Base-by-base conservation (phyloP, 1,140 invertebrate genomes). In the Vollenhovia emeryi region DNA sequence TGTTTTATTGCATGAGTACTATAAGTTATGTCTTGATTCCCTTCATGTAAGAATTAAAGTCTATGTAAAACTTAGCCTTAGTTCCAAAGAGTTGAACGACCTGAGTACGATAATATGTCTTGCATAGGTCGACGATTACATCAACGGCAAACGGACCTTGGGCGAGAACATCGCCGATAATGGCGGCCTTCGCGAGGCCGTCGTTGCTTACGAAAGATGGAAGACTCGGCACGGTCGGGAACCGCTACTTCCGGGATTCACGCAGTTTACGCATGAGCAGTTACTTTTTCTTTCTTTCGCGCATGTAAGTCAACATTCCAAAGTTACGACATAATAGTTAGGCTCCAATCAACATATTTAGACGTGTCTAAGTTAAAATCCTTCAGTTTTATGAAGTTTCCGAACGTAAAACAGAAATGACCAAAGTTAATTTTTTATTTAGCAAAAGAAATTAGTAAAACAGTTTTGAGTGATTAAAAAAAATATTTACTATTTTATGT, bases 161-260 rank as follows among this genome's bases (percentile, higher is more conserved):
- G 98, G 96, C 30, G 98, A 99, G 95, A 99, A 99, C 92, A 97
- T 99, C 73, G 98, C 98, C 0, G 98, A 99, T 93, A 99, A 99
- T 92, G 98, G 98, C 8, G 97, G 98, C 6, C 92, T 99, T 24
- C 96, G 97, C 84, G 97, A 98, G 92, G 97, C 98, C 1, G 96
- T 97, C 75, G 92, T 95, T 48, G 98, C 98, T 15, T 97, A 98
- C 87, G 95, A 96, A 87, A 95, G 95, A 36, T 97, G 96, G 93
- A 95, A 96, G 7, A 92, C 95, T 40, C 95, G 95, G 75, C 91
- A 95, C 74, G 96, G 96, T 1, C 92, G 92, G 3, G 97, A 97
- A 90, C 93, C 93, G 0, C 94, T 95, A 80, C 93, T 98, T 45
- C 98, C 98, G 0, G 98, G 98, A 24, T 96, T 99, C 84, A 96